phyloP scores from a whole-genome alignment of 1,140 invertebrate species.

The Drosophila carrolli region DNA sequence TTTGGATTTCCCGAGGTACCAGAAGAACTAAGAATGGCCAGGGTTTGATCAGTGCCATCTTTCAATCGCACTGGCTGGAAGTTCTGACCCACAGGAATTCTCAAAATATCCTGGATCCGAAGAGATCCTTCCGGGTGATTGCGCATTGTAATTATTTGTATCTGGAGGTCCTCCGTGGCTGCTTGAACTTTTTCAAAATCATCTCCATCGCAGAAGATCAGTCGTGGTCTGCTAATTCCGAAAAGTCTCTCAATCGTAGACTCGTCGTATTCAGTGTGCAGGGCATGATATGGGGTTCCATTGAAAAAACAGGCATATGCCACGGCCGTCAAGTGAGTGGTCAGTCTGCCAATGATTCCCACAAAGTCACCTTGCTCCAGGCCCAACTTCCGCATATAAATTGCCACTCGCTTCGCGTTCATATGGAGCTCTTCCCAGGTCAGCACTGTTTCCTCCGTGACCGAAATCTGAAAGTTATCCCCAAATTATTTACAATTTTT shows the following conservation, averaged over 20 bases:
- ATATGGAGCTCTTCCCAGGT: constrained; percentile 23
- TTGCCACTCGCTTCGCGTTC: constrained; percentile 30
- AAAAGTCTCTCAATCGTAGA: constrained; percentile 20
- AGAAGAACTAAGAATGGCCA: constrained; percentile 86
- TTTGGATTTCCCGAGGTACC: constrained; percentile 91
- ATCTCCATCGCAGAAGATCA: constrained; percentile 61
- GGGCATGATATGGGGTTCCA: constrained; percentile 19
- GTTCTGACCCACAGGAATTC: constrained; percentile 4
- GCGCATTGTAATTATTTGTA: constrained; percentile 35
- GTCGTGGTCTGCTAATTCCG: constrained; percentile 33
- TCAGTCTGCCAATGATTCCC: constrained; percentile 34
- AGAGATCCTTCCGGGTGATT: constrained; percentile 18
- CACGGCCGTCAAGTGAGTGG: constrained; percentile 29
- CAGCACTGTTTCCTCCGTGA: constrained; percentile 32
- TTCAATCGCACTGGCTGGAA: constrained; percentile 26
- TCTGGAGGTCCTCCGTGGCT: constrained; percentile 21
- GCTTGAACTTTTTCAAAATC: constrained; percentile 26
- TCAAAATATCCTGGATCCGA: constrained; percentile 30
- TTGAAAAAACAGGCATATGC: constrained; percentile 46
- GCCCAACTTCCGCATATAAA: constrained; percentile 9
- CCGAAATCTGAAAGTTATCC: constrained; percentile 32
- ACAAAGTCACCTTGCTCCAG: constrained; percentile 34
- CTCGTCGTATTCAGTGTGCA: constrained; percentile 29
- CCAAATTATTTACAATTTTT: neutral
- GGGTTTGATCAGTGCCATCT: constrained; percentile 40